Conservation (phyloP, 1,140 invertebrate genomes). For the Orius laevigatus region DNA sequence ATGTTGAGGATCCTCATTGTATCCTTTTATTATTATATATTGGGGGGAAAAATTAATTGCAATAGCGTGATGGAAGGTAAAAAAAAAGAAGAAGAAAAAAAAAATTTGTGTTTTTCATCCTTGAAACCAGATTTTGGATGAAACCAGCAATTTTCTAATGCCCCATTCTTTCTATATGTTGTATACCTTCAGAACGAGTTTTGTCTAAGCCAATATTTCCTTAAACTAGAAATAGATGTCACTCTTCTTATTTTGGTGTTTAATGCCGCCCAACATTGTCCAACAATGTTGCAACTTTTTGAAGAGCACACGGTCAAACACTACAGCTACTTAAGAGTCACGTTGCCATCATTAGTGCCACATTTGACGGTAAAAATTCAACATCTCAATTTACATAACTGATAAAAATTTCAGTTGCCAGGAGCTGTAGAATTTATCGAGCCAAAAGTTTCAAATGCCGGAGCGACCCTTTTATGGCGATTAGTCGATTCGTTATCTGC, state of each 20-base stretch:
- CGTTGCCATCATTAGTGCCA: constrained; percentile 83
- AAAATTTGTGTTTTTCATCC: too few relatives aligned
- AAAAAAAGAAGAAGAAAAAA: too few relatives aligned
- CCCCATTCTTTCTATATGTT: background rate
- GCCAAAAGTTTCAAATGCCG: constrained; percentile 7
- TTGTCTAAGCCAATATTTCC: constrained; percentile 7
- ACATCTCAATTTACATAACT: background rate
- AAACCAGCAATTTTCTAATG: too few relatives aligned
- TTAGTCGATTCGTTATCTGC: constrained; percentile 9
- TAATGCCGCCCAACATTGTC: constrained; percentile 80
- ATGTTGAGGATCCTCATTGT: constrained; percentile 90
- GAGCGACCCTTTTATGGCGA: constrained; percentile 8
- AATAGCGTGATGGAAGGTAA: too few relatives aligned
- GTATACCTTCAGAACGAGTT: background rate
- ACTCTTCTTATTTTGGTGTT: constrained; percentile 84
- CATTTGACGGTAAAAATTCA: constrained; percentile 42
- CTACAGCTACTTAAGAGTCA: constrained; percentile 87
- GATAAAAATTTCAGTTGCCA: constrained; percentile 4
- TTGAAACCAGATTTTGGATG: too few relatives aligned
- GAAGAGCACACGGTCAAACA: constrained; percentile 83
- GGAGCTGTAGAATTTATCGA: constrained; percentile 12
- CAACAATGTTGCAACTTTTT: constrained; percentile 80
- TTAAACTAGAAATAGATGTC: constrained; percentile 42
- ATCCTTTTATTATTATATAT: too few relatives aligned
- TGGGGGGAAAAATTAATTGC: too few relatives aligned